Evolutionary conservation across 2,888 invertebrate genomes (phyloP).

Genomic region (Metellina segmentata): DNA sequence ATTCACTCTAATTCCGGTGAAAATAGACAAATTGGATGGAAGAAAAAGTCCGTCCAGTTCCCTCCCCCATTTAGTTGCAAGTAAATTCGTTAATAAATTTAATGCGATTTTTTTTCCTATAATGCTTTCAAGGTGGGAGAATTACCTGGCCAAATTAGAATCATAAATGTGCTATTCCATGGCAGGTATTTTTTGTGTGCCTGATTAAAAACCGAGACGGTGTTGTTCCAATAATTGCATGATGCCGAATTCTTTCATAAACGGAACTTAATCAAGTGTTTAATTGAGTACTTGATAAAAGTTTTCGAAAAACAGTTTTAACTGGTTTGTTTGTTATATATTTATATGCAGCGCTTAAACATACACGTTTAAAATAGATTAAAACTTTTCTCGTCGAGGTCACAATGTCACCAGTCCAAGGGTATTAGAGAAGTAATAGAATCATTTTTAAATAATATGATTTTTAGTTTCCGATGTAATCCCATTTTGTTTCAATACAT

Average conservation of each 20-base stretch:
- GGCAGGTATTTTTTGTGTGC: background rate
- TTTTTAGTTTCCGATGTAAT: too few relatives aligned
- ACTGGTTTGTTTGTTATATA: too few relatives aligned
- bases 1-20: background rate
- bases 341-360: too few relatives aligned
- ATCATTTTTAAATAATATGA: too few relatives aligned
- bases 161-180: background rate
- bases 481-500: too few relatives aligned
- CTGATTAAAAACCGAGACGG: background rate
- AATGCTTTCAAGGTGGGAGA: background rate
- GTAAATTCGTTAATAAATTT: background rate
- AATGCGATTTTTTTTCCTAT: background rate
- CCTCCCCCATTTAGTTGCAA: background rate
- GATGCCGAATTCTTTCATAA: background rate
- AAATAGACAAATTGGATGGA: background rate
- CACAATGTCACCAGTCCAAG: too few relatives aligned
- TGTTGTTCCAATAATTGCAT: background rate
- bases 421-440: too few relatives aligned
- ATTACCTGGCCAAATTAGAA: background rate
- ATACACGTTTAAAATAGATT: too few relatives aligned
- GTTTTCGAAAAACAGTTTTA: background rate
- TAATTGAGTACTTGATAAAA: background rate
- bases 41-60: background rate
- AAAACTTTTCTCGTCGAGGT: too few relatives aligned
- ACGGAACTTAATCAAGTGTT: background rate